These are phyloP conservation scores for Condylostylus longicornis DNA, from an alignment of 1,140 invertebrate species.

Conservation along the genomic window DNA sequence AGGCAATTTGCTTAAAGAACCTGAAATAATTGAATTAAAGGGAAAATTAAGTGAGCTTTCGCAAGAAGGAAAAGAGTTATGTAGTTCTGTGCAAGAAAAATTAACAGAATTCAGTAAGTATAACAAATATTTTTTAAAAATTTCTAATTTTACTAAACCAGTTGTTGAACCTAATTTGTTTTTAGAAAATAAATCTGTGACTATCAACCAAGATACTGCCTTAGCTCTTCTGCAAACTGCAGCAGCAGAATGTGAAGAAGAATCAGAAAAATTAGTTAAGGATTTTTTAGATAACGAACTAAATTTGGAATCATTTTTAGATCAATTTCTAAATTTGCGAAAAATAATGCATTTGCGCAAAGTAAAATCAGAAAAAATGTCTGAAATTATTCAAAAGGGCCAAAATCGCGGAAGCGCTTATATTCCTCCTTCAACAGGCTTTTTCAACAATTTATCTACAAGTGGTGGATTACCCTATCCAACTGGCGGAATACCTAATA, in stretches of 20 bases:
- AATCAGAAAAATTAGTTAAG: constrained; percentile 64
- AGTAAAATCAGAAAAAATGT: constrained; percentile 76
- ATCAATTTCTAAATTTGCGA: constrained; percentile 54
- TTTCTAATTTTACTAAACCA: background rate
- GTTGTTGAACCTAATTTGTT: constrained; percentile 6
- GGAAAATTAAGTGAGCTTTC: constrained; percentile 49
- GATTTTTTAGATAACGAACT: constrained; percentile 57
- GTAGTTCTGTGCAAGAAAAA: constrained; percentile 50
- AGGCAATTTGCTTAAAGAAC: constrained; percentile 69
- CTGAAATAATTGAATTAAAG: constrained; percentile 57
- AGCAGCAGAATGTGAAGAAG: constrained; percentile 73
- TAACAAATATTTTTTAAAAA: background rate
- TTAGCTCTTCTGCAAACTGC: constrained; percentile 70
- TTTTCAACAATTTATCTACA: too few species aligned
- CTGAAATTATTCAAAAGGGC: constrained; percentile 59
- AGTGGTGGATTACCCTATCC: too few species aligned
- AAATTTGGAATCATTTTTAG: constrained; percentile 62
- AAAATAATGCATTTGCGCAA: constrained; percentile 64
- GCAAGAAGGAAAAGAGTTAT: constrained; percentile 49
- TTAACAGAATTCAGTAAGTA: constrained; percentile 47
- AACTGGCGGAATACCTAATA: too few species aligned
- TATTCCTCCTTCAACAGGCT: too few species aligned
- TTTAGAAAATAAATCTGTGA: constrained; percentile 50
- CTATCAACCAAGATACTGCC: constrained; percentile 61
- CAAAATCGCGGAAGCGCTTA: too few species aligned